Conservation (phyloP, 2,797 vertebrate genomes). For the Dallia pectoralis region DNA sequence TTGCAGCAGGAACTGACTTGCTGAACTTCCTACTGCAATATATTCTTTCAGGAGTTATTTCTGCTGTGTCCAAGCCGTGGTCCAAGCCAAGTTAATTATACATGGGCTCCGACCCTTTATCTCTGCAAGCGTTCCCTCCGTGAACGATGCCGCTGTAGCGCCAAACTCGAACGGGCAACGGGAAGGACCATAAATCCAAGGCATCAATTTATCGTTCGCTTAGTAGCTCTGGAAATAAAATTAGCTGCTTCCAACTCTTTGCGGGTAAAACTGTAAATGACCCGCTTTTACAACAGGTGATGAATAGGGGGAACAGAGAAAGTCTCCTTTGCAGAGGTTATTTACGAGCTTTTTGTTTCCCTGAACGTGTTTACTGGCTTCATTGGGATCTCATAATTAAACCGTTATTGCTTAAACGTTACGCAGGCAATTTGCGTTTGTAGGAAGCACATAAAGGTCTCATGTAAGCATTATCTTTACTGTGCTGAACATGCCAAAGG, state of each 20-base stretch:
- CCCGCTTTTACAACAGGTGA: conserved; percentile 51
- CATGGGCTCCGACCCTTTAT: conserved; percentile 49
- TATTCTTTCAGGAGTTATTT: conserved; percentile 27
- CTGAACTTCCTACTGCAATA: too few species aligned
- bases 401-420: conserved; percentile 46
- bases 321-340: conserved; percentile 15
- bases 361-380: conserved; percentile 29
- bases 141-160: conserved; percentile 64
- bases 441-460: conserved; percentile 57
- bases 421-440: conserved; percentile 63
- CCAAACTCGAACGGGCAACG: conserved; percentile 44
- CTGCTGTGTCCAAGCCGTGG: conserved; percentile 35
- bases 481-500: conserved; percentile 47
- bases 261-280: conserved; percentile 51
- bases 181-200: conserved; percentile 63
- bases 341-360: conserved; percentile 33
- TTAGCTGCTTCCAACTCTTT: conserved; percentile 63
- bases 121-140: conserved; percentile 47
- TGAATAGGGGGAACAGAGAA: conserved; percentile 55
- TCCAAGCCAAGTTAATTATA: conserved; percentile 47
- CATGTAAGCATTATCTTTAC: conserved; percentile 47
- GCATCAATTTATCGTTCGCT: conserved; percentile 62
- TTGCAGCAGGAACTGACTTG: background rate
- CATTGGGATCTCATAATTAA: conserved; percentile 50
- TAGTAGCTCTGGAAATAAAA: conserved; percentile 67